These are phyloP conservation scores for Dysmachus trigonus DNA, from an alignment of 2,888 invertebrate species.

Conservation along the genomic window DNA sequence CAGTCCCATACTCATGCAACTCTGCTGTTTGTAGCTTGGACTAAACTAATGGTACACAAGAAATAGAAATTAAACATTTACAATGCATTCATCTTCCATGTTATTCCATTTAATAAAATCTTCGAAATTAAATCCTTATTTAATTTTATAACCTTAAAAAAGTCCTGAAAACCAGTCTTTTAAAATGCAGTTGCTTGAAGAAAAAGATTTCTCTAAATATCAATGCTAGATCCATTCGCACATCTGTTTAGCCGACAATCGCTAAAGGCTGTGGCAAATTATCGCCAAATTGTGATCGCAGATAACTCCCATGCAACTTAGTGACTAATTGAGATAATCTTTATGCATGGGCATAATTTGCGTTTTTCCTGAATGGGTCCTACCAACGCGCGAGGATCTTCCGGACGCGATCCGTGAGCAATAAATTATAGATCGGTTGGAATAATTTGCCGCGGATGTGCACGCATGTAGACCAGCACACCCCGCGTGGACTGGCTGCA, in stretches of 20 bases:
- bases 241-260: neutral
- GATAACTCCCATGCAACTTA: neutral
- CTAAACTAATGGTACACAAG: too few species aligned
- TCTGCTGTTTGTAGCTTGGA: too few species aligned
- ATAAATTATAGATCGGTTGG: neutral
- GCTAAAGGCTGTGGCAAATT: slow-evolving; percentile 1
- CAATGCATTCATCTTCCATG: too few species aligned
- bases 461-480: neutral
- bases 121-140: too few species aligned
- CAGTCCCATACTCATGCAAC: too few species aligned
- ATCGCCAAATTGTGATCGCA: neutral
- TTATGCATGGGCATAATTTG: neutral
- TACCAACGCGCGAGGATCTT: neutral
- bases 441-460: neutral
- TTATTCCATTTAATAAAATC: too few species aligned
- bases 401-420: neutral
- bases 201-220: neutral
- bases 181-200: too few species aligned
- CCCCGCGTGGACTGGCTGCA: neutral
- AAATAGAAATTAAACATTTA: too few species aligned
- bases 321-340: neutral
- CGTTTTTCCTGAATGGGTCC: neutral
- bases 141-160: neutral
- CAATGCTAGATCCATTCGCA: neutral
- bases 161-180: neutral